Evolutionary conservation across 2,113 vertebrate species (phyloP), one percentile per base, ranked within the genome.

Genomic region (Acrocephalus kingi): DNA sequence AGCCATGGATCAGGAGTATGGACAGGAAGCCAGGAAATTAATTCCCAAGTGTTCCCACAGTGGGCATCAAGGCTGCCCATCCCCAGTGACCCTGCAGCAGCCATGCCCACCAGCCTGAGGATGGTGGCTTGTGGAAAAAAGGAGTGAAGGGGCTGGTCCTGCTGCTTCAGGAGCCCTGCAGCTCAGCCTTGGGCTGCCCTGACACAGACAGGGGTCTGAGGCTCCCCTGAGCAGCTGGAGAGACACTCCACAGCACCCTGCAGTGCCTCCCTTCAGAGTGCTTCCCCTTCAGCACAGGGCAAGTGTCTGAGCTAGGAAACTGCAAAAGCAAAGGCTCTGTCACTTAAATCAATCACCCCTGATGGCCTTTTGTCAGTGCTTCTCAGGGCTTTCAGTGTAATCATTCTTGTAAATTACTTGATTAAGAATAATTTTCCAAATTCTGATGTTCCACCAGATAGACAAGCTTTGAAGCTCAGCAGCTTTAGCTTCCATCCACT

Each of bases 1-100:
- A 41, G 56, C 55, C 8, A 0, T 2, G 33, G 73, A 8, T 1
- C 3, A 2, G 49, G 14, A 24, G 5, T 14, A 14, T 0, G 4
- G 43, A 30, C 43, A 54, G 63, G 62, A 28, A 45, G 30, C 13
- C 75, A 49, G 62, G 48, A 56, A 43, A 48, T 16, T 0, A 22
- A 59, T 35, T 8, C 76, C 58, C n/a, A 22, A 9, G 76, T 16
- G 59, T 19, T 30, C 15, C 55, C 41, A 39, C 2, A 17, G 30
- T 3, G 31, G 33, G 15, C 49, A 59, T 8, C 61, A 33, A 31
- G 46, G 72, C 56, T 61, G 46, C 61, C 45, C 41, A 35, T 31
- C 64, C 13, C 41, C 64, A n/a, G 33, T 8, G 33, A 9, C 3
- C 61, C 69, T 63, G 45, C 16, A 22, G 41, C 59, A 84, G 73